Base-by-base conservation (phyloP, 1,140 invertebrate species). In the Pemphigus obesinymphae region DNA sequence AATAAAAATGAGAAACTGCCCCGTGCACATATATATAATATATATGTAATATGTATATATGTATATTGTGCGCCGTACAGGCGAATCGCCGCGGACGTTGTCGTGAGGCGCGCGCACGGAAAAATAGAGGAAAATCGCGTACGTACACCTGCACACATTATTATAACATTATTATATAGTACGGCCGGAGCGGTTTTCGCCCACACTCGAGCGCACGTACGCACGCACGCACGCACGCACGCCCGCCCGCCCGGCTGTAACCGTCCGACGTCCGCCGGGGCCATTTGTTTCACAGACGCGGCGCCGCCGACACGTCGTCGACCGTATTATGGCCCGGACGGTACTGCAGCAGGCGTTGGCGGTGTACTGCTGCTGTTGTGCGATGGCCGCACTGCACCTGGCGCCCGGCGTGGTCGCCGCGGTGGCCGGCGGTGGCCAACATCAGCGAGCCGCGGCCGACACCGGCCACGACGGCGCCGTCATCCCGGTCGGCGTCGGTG, bases 251-350 rank as follows among this genome's bases (percentile, higher is more conserved):
- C 40, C 31, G 8, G 50, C 31, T 13, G 17, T 53, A 17, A 6
- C 6, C 29, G 34, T 15, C 48, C 45, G 72, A 26, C 50, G 20
- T 11, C 23, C 7, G 55, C 31, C n/a, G 6, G n/a, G 53, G 13
- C 15, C 76, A 80, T 80, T 80, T 50, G 55, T 31, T 63, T 10
- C 26, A 10, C 6, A 63, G 55, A 58, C 76, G 55, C 40, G 34
- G 55, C 55, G 23, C 76, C 34, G 76, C 31, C 8, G 31, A 80
- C 50, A 61, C 70, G 26, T 50, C 43, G 58, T 29, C 34, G 40
- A 80, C 76, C 58, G 29, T n/a, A n/a, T n/a, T 1, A 80, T 80
- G 76, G 76, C 76, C 55, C 23, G 76, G 55, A 40, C 40, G 17
- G n/a, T 61, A 43, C 37, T 13, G 23, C 55, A 26, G 23, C 55